phyloP scores from a whole-genome alignment of 2,797 vertebrate species.

The Pseudocheirus occidentalis region DNA sequence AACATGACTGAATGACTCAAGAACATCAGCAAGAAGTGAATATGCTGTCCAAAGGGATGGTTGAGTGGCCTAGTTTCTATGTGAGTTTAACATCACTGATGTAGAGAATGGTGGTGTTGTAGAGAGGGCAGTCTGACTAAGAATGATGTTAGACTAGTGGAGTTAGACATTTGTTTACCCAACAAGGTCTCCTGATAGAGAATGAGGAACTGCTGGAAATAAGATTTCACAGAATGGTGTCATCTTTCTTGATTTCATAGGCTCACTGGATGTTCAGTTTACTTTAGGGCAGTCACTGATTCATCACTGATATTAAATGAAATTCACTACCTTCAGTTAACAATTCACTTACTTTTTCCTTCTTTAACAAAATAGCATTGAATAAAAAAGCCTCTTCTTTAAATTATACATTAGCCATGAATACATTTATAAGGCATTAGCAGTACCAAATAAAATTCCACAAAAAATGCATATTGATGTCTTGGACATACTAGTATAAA shows the following conservation, averaged over 20 bases:
- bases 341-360: neutral
- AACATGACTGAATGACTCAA: neutral
- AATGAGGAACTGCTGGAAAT: neutral
- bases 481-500: constrained; percentile 34
- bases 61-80: neutral
- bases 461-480: constrained; percentile 30
- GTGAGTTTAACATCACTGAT: neutral
- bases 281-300: constrained; percentile 29
- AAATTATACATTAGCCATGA: constrained; percentile 29
- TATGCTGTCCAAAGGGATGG: neutral
- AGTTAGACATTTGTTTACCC: neutral
- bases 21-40: neutral
- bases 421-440: constrained; percentile 41
- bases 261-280: constrained; percentile 33
- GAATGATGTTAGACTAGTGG: neutral
- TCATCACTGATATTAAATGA: constrained; percentile 13
- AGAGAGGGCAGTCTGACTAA: neutral
- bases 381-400: neutral
- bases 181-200: neutral
- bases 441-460: constrained; percentile 46
- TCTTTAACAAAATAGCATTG: neutral
- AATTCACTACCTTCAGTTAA: neutral
- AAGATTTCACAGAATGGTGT: neutral
- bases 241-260: neutral
- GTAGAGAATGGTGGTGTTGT: neutral